Conservation (phyloP, 2,888 invertebrate species). For the Drosophila atripex region DNA sequence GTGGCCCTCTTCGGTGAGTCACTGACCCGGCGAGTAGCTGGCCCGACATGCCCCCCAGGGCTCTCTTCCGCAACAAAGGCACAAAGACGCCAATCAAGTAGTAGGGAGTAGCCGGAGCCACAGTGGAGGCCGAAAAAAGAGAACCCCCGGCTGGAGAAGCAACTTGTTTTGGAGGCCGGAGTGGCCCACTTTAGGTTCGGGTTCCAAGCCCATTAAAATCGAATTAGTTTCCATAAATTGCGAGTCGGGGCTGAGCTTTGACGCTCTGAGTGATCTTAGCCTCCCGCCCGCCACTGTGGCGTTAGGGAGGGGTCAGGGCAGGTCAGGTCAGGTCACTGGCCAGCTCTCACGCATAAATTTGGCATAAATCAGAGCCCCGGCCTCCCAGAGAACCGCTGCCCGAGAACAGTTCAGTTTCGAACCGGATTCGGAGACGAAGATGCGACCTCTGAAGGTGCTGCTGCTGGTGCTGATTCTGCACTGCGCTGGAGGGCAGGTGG, state of each 20-base stretch:
- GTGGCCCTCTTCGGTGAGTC: constrained; percentile 76
- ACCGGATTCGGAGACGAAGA: constrained; percentile 11
- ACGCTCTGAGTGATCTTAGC: neutral
- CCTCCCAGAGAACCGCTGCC: constrained; percentile 5
- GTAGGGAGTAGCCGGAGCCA: constrained; percentile 4
- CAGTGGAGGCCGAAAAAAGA: neutral
- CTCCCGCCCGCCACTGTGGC: neutral
- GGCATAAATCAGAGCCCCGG: constrained; percentile 57
- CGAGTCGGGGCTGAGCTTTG: neutral
- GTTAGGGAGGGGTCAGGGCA: constrained; percentile 21
- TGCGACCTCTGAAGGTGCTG: constrained; percentile 12
- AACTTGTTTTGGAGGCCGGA: neutral
- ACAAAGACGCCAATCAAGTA: constrained; percentile 31
- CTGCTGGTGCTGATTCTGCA: neutral
- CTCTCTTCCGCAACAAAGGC: neutral
- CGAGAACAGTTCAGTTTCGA: constrained; percentile 11
- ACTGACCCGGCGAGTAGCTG: neutral
- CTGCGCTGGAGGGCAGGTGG: neutral
- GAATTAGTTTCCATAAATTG: neutral
- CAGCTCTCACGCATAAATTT: constrained; percentile 64
- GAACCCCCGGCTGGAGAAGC: neutral
- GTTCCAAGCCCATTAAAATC: neutral
- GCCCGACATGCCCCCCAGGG: constrained; percentile 11
- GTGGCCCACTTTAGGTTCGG: neutral
- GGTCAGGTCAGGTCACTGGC: constrained; percentile 25